Evolutionary conservation across 2,113 vertebrate species (phyloP), one percentile per base, ranked within the genome.

Genomic region (Eulacestoma nigropectus): DNA sequence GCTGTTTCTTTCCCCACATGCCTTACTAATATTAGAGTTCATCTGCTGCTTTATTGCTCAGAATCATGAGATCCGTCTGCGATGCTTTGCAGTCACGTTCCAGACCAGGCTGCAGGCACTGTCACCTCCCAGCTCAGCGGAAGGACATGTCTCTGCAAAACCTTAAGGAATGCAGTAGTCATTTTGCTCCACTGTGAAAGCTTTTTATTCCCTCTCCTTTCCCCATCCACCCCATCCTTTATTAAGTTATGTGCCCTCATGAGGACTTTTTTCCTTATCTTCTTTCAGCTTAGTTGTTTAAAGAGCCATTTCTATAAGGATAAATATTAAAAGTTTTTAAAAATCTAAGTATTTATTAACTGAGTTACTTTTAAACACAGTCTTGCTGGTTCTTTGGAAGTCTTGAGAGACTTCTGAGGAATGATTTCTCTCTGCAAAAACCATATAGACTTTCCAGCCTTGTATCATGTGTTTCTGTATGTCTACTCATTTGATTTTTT

Each of bases 1-100:
- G 46, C 67, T 91, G 57, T 57, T 82, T 76, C 79, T 83, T 87
- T 93, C 70, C 37, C 41, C 0, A 1, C 78, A 27, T 93, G 41
- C 82, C 55, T 74, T 69, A 22, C 96, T 94, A 95, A 90, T 95
- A 80, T 42, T 94, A 83, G 90, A 73, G 64, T 93, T 96, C 75
- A 88, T 85, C 88, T 93, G 94, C 88, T 92, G 79, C 46, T 62
- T 83, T 88, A 44, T 69, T 83, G 75, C 79, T 95, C 37, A 46
- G 64, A 91, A 74, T 70, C 39, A 19, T 33, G 56, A 68, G 52
- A 30, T 93, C 70, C 67, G 53, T 76, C 44, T 87, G 95, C 0
- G 1, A 3, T 62, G 57, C 52, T 84, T 50, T 87, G 87, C 78
- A 89, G 53, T 23, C 67, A 21, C 1, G 5, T 87, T 89, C 90